Base-by-base conservation (phyloP, 1,140 invertebrate genomes). In the Lepidurus couesii region DNA sequence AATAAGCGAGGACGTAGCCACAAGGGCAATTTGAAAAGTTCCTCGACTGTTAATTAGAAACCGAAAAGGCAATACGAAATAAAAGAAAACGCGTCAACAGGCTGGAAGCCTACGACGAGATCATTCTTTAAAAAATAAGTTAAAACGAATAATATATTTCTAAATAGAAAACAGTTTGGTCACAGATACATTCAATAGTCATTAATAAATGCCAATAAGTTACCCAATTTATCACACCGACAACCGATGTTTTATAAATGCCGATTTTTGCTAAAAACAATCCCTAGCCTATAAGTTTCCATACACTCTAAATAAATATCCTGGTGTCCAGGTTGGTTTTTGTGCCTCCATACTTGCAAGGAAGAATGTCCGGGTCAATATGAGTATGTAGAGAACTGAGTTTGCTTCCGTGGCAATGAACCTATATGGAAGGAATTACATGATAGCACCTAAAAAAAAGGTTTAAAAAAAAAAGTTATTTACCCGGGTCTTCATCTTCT, bases 401-500 rank as follows among this genome's bases (percentile, higher is more conserved):
- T 21, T 65, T 65, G 8, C 21, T 21, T 13, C 53, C 53, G 21
- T 65, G 53, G 13, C 16, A 65, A 1, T 65, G 53, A 16, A 65
- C 21, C 53, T 65, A 21, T 65, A 21, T 7, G 53, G 21, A 65
- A 65, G 13, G 26, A 24, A 85, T 24, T 74, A 78, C 75, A 79
- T 24, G 81, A 45, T 7, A 77, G 44, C 73, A 45, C 21, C 76
- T 16, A 79, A 80, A 65, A 65, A 8, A 78, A 11, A 42, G 13
- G 4, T 8, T 34, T 16, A n/a, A 73, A 75, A 77, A 79, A 26
- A 81, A 74, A 78, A 34, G 74, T 85, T 42, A 47, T 89, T 87
- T 86, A 94, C 93, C 84, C 92, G 91, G 45, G 88, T 90, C 84
- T 90, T 92, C 44, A 95, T 87, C 84, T 96, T 96, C 81, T 95